Evolutionary conservation across 1,140 invertebrate genomes (phyloP).

Genomic region (Hycleus cichorii): DNA sequence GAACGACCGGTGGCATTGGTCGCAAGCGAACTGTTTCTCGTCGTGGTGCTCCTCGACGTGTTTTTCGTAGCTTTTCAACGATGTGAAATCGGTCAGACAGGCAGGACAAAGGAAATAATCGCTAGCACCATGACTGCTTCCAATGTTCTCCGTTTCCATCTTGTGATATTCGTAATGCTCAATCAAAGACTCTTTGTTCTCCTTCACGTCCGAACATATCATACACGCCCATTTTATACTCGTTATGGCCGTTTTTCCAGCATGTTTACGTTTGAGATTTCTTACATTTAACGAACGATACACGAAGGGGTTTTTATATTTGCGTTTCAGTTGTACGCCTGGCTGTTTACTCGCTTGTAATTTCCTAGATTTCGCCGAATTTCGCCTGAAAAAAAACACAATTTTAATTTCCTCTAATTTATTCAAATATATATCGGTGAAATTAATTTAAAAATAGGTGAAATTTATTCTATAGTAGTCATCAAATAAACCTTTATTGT

Average conservation of each 20-base stretch:
- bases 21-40: slow-evolving; percentile 32
- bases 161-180: slow-evolving; percentile 22
- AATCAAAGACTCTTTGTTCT: slow-evolving; percentile 17
- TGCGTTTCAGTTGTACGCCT: not conserved
- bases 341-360: no score
- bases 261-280: not conserved
- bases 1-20: slow-evolving; percentile 25
- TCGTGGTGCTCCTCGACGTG: slow-evolving; percentile 27
- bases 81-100: slow-evolving; percentile 9
- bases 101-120: slow-evolving; percentile 11
- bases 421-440: no score
- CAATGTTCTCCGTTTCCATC: slow-evolving; percentile 10
- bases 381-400: not conserved
- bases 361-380: no score
- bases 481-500: no score
- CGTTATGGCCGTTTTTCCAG: not conserved
- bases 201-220: slow-evolving; percentile 10
- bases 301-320: slow-evolving; percentile 8
- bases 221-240: slow-evolving; percentile 18
- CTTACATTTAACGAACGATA: not conserved
- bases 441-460: no score
- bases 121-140: not conserved
- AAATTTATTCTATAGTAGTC: no score
- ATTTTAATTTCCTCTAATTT: no score
- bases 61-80: slow-evolving; percentile 43